Conservation (phyloP, 2,888 invertebrate species). For the Choreutis nemorana region DNA sequence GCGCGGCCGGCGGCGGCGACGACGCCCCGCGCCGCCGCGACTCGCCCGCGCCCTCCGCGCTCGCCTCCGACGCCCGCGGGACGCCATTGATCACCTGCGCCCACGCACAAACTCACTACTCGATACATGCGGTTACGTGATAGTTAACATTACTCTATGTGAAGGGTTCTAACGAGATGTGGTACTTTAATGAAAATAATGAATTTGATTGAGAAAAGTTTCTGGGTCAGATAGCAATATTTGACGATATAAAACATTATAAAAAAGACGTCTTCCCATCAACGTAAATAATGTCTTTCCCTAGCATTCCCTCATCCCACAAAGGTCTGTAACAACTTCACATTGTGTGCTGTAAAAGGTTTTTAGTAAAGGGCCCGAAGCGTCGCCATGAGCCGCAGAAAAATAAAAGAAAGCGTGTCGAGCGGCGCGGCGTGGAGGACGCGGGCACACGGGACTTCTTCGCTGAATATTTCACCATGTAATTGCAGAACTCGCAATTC, state of each 20-base stretch:
- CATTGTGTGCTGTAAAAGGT: too few species aligned
- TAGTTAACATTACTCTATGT: not conserved
- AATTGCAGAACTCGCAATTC: slow-evolving; percentile 30
- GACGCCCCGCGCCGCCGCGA: slow-evolving; percentile 50
- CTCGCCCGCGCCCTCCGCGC: slow-evolving; percentile 17
- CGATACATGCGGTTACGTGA: too few species aligned
- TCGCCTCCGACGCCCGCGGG: slow-evolving; percentile 24
- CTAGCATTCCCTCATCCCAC: too few species aligned
- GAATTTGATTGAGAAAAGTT: too few species aligned
- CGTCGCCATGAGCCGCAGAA: slow-evolving; percentile 4
- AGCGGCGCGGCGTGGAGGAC: slow-evolving; percentile 1
- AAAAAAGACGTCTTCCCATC: too few species aligned
- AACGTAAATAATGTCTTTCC: too few species aligned
- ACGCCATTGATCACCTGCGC: slow-evolving; percentile 55
- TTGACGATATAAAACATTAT: too few species aligned
- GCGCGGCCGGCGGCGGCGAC: slow-evolving; percentile 62
- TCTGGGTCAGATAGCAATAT: too few species aligned
- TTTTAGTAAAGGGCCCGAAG: not conserved
- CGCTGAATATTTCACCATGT: slow-evolving; percentile 40
- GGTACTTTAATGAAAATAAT: too few species aligned
- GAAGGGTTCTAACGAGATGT: too few species aligned
- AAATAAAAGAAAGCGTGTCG: slow-evolving; percentile 3
- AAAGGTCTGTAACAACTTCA: too few species aligned
- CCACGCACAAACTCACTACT: too few species aligned
- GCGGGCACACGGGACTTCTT: slow-evolving; percentile 13